Percentiles rank a stretch among this genome's conserved stretches.
phyloP scores from a whole-genome alignment of 1,140 invertebrate genomes.

The Bicyclus anynana region DNA sequence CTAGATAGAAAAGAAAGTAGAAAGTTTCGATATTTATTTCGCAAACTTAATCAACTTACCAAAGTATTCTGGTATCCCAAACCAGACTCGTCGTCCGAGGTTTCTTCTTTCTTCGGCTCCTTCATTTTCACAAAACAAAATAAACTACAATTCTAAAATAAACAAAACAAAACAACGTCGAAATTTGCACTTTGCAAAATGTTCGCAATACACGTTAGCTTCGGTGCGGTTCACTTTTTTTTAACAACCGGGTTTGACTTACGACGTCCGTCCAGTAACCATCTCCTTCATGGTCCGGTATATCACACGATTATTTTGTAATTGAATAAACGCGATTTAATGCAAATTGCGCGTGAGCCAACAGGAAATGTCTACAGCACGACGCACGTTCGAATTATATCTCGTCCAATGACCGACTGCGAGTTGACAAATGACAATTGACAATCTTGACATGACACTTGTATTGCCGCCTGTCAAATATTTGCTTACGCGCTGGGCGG shows the following conservation, averaged over 20 bases:
- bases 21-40: conserved; percentile 15
- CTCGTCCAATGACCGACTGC: conserved; percentile 61
- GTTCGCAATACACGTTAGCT: background rate
- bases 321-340: conserved; percentile 70
- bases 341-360: conserved; percentile 54
- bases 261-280: conserved; percentile 39
- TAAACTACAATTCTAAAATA: conserved; percentile 39
- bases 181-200: conserved; percentile 10
- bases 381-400: conserved; percentile 53
- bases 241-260: conserved; percentile 29
- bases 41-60: conserved; percentile 78
- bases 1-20: conserved; percentile 57
- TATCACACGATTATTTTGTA: conserved; percentile 58
- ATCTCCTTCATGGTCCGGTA: conserved; percentile 42
- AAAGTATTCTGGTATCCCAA: conserved; percentile 88
- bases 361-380: conserved; percentile 34
- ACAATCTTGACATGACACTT: conserved; percentile 8
- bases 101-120: conserved; percentile 57
- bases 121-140: conserved; percentile 44
- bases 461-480: conserved; percentile 18
- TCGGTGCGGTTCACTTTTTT: background rate
- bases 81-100: conserved; percentile 80
- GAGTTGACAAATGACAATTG: background rate
- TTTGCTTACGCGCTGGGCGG: conserved; percentile 19
- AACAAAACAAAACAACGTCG: conserved; percentile 47